These are phyloP conservation scores for Meliscaeva auricollis DNA, from an alignment of 2,888 invertebrate genomes.

Conservation along the genomic window DNA sequence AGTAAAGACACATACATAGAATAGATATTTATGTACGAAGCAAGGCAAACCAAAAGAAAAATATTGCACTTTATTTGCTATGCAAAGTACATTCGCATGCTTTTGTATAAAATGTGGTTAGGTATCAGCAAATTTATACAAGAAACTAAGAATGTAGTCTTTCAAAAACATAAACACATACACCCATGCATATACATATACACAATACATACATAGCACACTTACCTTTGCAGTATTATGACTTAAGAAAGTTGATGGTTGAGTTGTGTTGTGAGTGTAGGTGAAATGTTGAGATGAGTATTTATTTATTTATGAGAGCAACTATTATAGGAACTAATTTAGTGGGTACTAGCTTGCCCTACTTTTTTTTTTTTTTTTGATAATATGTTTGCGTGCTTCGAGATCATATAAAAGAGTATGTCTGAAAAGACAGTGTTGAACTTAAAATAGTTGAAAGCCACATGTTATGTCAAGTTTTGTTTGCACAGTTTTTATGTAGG, in stretches of 20 bases:
- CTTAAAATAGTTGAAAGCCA: neutral
- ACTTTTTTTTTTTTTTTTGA: neutral
- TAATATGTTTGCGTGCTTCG: neutral
- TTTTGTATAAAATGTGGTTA: slow-evolving; percentile 15
- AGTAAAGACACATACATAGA: neutral
- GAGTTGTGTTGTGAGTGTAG: neutral
- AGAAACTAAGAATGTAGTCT: slow-evolving; percentile 25
- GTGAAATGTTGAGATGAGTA: neutral
- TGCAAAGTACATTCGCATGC: slow-evolving; percentile 22
- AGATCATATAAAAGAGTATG: neutral
- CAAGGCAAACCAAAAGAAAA: slow-evolving; percentile 23
- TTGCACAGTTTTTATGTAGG: too few relatives aligned
- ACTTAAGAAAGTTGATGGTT: slow-evolving; percentile 6
- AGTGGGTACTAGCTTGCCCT: neutral
- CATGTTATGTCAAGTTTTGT: neutral
- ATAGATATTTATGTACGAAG: neutral
- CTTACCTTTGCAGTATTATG: neutral
- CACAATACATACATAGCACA: neutral
- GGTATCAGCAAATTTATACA: slow-evolving; percentile 21
- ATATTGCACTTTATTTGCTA: slow-evolving; percentile 41
- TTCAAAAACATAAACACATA: slow-evolving; percentile 6
- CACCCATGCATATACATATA: neutral
- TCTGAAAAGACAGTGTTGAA: slow-evolving; percentile 3
- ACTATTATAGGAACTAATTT: slow-evolving; percentile 27
- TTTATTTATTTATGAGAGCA: slow-evolving; percentile 13